These are phyloP conservation scores for Dynastes hyllus DNA, from an alignment of 2,888 invertebrate genomes.

Conservation along the genomic window DNA sequence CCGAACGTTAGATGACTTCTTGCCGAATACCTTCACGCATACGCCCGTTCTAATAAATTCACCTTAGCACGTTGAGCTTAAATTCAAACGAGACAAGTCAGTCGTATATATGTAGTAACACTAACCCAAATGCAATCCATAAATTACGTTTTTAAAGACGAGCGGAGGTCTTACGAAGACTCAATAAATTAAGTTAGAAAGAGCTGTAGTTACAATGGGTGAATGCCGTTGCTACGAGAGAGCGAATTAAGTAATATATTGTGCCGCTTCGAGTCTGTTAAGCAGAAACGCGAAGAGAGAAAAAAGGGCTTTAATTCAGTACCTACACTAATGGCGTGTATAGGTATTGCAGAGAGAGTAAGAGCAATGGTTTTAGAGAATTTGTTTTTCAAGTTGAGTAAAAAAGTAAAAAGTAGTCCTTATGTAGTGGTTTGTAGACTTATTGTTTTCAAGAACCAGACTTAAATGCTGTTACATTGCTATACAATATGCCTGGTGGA, in stretches of 20 bases:
- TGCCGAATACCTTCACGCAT: no score
- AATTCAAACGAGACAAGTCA: conserved; percentile 41
- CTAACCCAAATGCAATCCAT: conserved; percentile 47
- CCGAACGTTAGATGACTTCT: no score
- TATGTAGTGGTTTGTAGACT: no score
- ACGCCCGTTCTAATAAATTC: conserved; percentile 16
- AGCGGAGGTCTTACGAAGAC: conserved; percentile 32
- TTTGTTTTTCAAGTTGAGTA: no score
- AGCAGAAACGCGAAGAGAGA: conserved; percentile 21
- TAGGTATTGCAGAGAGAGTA: background rate
- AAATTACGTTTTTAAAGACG: conserved; percentile 46
- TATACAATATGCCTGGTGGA: no score
- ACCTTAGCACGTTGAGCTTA: background rate
- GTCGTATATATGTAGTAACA: conserved; percentile 23
- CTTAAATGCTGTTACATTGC: no score
- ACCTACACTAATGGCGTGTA: background rate
- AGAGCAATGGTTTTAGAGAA: no score
- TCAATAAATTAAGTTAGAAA: conserved; percentile 44
- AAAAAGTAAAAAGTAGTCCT: no score
- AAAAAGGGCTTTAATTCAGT: conserved; percentile 41
- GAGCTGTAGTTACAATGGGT: conserved; percentile 29
- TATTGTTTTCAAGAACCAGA: no score
- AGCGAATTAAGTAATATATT: conserved; percentile 47
- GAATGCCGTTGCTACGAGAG: conserved; percentile 39
- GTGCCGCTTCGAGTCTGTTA: conserved; percentile 27